Evolutionary conservation across 2,797 vertebrate genomes (phyloP).

Genomic region (Chaetodon trifasciatus): DNA sequence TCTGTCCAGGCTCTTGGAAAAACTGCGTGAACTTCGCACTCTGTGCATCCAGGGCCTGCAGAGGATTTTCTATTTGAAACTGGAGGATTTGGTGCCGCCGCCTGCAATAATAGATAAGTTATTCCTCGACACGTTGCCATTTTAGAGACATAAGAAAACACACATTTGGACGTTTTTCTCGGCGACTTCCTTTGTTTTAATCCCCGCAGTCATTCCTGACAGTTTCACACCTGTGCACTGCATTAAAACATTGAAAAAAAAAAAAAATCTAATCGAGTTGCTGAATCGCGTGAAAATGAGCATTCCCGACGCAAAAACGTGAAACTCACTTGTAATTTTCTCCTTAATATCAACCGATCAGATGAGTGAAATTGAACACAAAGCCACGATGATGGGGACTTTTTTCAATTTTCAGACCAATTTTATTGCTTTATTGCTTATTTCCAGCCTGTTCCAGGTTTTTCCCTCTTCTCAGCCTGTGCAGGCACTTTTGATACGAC

Average conservation of each 20-base stretch:
- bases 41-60: conserved; percentile 98
- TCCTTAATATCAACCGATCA: background rate
- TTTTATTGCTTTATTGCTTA: background rate
- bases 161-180: conserved; percentile 5
- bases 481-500: conserved; percentile 52
- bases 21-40: conserved; percentile 95
- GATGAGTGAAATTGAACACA: background rate
- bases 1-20: conserved; percentile 95
- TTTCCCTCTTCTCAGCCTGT: conserved; percentile 15
- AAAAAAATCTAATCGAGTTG: background rate
- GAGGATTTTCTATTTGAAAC: conserved; percentile 99
- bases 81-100: conserved; percentile 97
- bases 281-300: background rate
- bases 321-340: background rate
- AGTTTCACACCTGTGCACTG: conserved; percentile 5
- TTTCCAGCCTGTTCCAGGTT: background rate
- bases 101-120: conserved; percentile 98
- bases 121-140: conserved; percentile 97
- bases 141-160: conserved; percentile 81
- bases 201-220: conserved; percentile 12
- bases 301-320: background rate
- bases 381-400: background rate
- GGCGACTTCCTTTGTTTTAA: background rate
- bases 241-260: background rate
- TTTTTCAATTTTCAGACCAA: no score